A percentile compares a stretch with the other conserved stretches of the same genome.
These are phyloP conservation scores for Danio rerio DNA, from an alignment of 2,113 vertebrate genomes.

Conservation along the genomic window GRCz12tu NC_133188.1:23677001-23677500, in stretches of 20 bases:
- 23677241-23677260: background rate
- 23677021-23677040: background rate
- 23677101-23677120: conserved; percentile 20
- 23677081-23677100: conserved; percentile 7
- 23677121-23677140: background rate
- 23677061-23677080: conserved; percentile 10
- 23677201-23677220: background rate
- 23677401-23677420: background rate
- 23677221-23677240: background rate
- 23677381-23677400: background rate
- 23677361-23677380: background rate
- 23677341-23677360: background rate
- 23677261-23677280: background rate
- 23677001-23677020: conserved; percentile 11
- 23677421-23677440: conserved; percentile 8
- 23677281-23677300: background rate
- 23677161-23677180: conserved; percentile 4
- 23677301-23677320: background rate
- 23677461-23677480: no score
- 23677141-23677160: conserved; percentile 11
- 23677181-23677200: conserved; percentile 19
- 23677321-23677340: background rate
- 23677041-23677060: conserved; percentile 9
- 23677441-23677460: background rate
- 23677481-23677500: conserved; percentile 12